A percentile compares a stretch with the other conserved stretches of the same genome.
Evolutionary conservation across 2,888 invertebrate genomes (phyloP).

Genomic region (Chymomyza procnemis): DNA sequence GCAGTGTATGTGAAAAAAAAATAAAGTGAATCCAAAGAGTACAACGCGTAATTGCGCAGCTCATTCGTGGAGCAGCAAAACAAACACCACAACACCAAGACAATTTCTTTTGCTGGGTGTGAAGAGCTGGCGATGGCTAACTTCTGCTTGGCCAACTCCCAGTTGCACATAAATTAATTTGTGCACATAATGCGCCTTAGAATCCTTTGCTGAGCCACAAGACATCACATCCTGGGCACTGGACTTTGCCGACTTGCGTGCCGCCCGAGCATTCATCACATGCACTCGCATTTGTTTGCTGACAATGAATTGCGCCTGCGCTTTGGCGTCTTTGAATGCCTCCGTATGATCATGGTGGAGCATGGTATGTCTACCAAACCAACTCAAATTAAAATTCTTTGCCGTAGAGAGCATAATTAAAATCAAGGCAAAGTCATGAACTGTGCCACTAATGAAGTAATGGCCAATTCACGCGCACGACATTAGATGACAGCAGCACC

Average conservation of each 20-base stretch:
- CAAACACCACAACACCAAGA: constrained; percentile 13
- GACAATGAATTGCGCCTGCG: constrained; percentile 69
- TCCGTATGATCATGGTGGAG: constrained; percentile 24
- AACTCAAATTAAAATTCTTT: constrained; percentile 70
- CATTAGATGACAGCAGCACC: constrained; percentile 50
- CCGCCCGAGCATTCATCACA: constrained; percentile 74
- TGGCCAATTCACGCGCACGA: constrained; percentile 19
- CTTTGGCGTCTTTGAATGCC: constrained; percentile 27
- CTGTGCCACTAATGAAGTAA: constrained; percentile 56
- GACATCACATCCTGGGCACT: constrained; percentile 26
- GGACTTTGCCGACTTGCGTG: constrained; percentile 64
- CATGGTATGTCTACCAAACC: not conserved
- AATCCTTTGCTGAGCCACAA: constrained; percentile 37
- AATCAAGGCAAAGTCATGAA: constrained; percentile 31
- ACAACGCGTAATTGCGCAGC: constrained; percentile 69
- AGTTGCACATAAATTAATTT: constrained; percentile 70
- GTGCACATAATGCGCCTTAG: constrained; percentile 67
- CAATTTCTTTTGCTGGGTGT: constrained; percentile 53
- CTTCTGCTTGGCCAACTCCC: not conserved
- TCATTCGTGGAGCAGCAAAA: constrained; percentile 23
- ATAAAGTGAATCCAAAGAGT: constrained; percentile 43
- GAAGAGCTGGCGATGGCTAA: constrained; percentile 37
- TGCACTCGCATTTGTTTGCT: constrained; percentile 71
- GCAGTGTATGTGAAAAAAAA: not conserved
- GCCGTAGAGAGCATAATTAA: constrained; percentile 60